Conservation (phyloP, 2,113 vertebrate genomes). For the Zosterops pallidus region DNA sequence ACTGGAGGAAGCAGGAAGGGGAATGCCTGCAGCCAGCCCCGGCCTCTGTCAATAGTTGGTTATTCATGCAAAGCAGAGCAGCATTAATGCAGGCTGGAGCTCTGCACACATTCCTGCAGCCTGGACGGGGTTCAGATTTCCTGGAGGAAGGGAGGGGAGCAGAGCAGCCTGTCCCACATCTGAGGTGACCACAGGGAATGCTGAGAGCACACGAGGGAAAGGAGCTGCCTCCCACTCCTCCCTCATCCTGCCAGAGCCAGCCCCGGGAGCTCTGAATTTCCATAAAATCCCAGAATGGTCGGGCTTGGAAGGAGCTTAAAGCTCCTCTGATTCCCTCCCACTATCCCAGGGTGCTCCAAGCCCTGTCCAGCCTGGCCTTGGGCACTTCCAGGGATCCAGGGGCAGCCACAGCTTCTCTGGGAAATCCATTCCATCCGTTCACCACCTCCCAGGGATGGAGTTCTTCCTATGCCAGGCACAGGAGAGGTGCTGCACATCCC, state of each 20-base stretch:
- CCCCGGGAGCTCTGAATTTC: background rate
- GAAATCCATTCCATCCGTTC: background rate
- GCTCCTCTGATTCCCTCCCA: background rate
- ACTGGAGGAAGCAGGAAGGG: background rate
- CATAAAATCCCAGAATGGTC: accelerated
- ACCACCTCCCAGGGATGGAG: background rate
- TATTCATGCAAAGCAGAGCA: background rate
- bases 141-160: background rate
- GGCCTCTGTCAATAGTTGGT: background rate
- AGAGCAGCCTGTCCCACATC: background rate
- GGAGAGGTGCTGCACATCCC: too few species aligned
- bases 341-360: accelerated
- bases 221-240: background rate
- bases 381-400: background rate
- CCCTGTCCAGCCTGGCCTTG: accelerated
- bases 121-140: background rate
- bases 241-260: background rate
- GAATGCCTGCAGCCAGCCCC: background rate
- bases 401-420: background rate
- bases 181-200: background rate
- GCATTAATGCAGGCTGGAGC: background rate
- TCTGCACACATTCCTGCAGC: background rate
- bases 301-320: background rate
- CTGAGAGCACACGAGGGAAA: background rate
- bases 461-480: too few species aligned